Evolutionary conservation across 2,888 invertebrate species (phyloP).

Genomic region (Apodemia duryi): DNA sequence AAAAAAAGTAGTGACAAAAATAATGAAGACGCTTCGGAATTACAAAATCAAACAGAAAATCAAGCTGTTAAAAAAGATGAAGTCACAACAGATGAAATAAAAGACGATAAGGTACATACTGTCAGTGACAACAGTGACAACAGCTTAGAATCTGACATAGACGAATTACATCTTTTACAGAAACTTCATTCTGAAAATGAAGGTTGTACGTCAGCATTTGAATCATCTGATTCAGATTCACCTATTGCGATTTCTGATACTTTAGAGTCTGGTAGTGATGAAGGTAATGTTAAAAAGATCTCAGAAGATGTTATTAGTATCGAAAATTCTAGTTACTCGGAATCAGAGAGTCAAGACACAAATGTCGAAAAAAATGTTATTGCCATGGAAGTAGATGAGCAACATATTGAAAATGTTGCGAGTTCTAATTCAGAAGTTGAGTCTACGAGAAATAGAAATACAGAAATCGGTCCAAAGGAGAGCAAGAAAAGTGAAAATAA

Average conservation of each 20-base stretch:
- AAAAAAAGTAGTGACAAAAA: conserved; percentile 4
- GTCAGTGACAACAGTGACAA: conserved; percentile 25
- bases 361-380: conserved; percentile 25
- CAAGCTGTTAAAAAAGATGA: conserved; percentile 9
- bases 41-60: conserved; percentile 28
- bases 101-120: conserved; percentile 24
- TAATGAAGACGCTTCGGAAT: conserved; percentile 27
- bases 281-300: conserved; percentile 33
- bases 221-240: conserved; percentile 54
- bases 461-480: not conserved
- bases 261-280: conserved; percentile 45
- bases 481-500: not conserved
- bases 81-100: conserved; percentile 19
- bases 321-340: conserved; percentile 68
- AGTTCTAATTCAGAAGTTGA: conserved; percentile 36
- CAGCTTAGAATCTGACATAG: conserved; percentile 52
- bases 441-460: conserved; percentile 24
- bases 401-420: conserved; percentile 25
- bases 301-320: conserved; percentile 59
- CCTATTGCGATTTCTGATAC: conserved; percentile 60
- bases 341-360: conserved; percentile 44
- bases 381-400: conserved; percentile 22
- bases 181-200: conserved; percentile 57
- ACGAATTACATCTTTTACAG: conserved; percentile 60
- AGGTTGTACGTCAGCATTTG: conserved; percentile 43